Evolutionary conservation across 1,140 invertebrate species (phyloP).

Genomic region (Scaptodrosophila lebanonensis): DNA sequence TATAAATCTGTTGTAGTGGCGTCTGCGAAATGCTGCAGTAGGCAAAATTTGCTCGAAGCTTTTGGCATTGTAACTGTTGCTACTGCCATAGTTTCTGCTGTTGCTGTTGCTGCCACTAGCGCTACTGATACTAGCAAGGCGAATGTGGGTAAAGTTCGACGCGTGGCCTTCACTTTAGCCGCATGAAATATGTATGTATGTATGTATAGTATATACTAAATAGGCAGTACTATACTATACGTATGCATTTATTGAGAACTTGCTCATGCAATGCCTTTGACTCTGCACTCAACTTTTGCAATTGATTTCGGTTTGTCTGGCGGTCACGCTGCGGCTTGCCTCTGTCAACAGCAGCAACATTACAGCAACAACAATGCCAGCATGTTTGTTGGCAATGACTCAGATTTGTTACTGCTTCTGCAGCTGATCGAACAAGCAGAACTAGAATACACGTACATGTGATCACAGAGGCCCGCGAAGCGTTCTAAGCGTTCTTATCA

Average conservation of each 20-base stretch:
- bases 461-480: too few relatives aligned
- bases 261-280: slow-evolving; percentile 57
- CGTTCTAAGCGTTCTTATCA: too few relatives aligned
- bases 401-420: slow-evolving; percentile 31
- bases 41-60: slow-evolving; percentile 42
- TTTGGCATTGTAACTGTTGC: slow-evolving; percentile 39
- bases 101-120: slow-evolving; percentile 16
- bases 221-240: too few relatives aligned
- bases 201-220: slow-evolving; percentile 9
- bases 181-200: slow-evolving; percentile 10
- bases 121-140: too few relatives aligned
- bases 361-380: slow-evolving; percentile 14
- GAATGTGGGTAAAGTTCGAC: slow-evolving; percentile 75
- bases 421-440: slow-evolving; percentile 25
- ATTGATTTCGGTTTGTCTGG: slow-evolving; percentile 64
- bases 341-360: slow-evolving; percentile 1
- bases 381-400: slow-evolving; percentile 64
- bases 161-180: slow-evolving; percentile 62
- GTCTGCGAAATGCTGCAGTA: slow-evolving; percentile 37
- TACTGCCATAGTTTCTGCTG: slow-evolving; percentile 20
- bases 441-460: too few relatives aligned
- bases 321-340: slow-evolving; percentile 38
- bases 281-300: slow-evolving; percentile 58
- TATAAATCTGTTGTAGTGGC: too few relatives aligned
- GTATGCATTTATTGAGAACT: slow-evolving; percentile 38